These are phyloP conservation scores for Drosophila monieri DNA, from an alignment of 2,888 invertebrate genomes.

Conservation along the genomic window DNA sequence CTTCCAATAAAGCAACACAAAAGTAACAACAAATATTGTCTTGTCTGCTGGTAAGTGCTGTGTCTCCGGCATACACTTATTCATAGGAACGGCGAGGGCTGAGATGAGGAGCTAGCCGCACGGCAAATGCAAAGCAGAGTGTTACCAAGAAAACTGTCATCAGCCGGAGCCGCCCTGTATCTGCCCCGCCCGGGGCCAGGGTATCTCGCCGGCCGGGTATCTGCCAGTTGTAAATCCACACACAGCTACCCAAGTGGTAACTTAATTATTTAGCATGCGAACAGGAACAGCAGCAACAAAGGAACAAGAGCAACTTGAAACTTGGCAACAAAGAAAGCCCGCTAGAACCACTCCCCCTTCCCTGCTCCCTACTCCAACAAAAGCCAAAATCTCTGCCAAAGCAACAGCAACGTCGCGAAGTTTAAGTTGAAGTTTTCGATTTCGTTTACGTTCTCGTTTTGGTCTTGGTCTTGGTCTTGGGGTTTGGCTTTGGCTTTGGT, in stretches of 20 bases:
- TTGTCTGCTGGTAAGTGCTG: slow-evolving; percentile 38
- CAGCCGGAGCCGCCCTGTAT: slow-evolving; percentile 15
- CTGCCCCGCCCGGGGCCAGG: background rate
- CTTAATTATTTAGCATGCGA: slow-evolving; percentile 77
- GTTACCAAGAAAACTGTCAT: slow-evolving; percentile 74
- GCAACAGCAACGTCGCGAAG: slow-evolving; percentile 47
- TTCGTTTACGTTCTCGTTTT: slow-evolving; percentile 47
- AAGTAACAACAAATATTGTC: slow-evolving; percentile 39
- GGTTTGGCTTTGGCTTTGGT: slow-evolving; percentile 35
- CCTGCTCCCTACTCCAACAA: slow-evolving; percentile 23
- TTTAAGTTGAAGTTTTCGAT: slow-evolving; percentile 53
- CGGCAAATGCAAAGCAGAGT: slow-evolving; percentile 58
- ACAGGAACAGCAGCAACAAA: slow-evolving; percentile 46
- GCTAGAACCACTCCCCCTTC: slow-evolving; percentile 21
- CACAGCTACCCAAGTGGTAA: slow-evolving; percentile 64
- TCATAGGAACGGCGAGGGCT: slow-evolving; percentile 56
- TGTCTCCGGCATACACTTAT: slow-evolving; percentile 40
- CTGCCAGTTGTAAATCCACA: slow-evolving; percentile 65
- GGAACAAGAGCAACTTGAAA: slow-evolving; percentile 46
- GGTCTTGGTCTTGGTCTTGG: slow-evolving; percentile 20
- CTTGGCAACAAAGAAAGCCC: slow-evolving; percentile 70
- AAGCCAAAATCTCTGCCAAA: slow-evolving; percentile 57
- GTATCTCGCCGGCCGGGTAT: slow-evolving; percentile 12
- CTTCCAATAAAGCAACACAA: slow-evolving; percentile 21
- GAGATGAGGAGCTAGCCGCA: slow-evolving; percentile 45